phyloP scores from a whole-genome alignment of 53 echinoderm and acorn worm species.

The Crossaster papposus region DNA sequence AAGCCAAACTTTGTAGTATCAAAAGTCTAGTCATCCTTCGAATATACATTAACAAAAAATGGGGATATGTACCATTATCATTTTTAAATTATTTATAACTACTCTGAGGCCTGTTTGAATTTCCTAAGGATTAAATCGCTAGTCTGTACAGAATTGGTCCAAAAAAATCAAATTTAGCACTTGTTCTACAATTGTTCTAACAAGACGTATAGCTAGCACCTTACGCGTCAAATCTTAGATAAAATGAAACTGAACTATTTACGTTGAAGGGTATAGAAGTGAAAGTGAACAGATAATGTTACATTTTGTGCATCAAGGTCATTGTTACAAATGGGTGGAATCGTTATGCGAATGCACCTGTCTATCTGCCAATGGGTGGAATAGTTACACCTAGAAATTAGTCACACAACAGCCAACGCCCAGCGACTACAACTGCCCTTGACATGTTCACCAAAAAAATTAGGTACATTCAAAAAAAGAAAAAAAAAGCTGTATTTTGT shows the following conservation, averaged over 20 bases:
- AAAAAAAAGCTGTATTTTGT: too few relatives aligned
- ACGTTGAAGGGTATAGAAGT: background rate
- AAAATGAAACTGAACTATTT: background rate
- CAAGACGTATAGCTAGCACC: background rate
- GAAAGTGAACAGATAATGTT: background rate
- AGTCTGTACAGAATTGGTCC: background rate
- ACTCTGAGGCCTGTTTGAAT: background rate
- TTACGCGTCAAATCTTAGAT: background rate
- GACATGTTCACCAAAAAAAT: background rate
- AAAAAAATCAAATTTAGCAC: background rate
- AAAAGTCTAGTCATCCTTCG: too few relatives aligned
- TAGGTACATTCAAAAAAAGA: background rate
- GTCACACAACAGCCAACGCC: background rate
- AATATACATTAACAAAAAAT: too few relatives aligned
- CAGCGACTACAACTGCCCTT: background rate
- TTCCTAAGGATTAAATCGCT: background rate
- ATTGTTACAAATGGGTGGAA: background rate
- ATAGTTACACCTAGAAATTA: background rate
- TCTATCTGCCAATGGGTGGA: background rate
- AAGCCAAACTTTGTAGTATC: too few relatives aligned
- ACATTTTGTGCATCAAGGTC: background rate
- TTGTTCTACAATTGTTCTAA: too few relatives aligned
- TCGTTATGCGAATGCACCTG: background rate
- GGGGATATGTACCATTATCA: background rate
- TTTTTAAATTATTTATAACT: background rate